These are phyloP conservation scores for Chionomys nivalis DNA, from an alignment of 2,113 vertebrate genomes.

Conservation along the genomic window DNA sequence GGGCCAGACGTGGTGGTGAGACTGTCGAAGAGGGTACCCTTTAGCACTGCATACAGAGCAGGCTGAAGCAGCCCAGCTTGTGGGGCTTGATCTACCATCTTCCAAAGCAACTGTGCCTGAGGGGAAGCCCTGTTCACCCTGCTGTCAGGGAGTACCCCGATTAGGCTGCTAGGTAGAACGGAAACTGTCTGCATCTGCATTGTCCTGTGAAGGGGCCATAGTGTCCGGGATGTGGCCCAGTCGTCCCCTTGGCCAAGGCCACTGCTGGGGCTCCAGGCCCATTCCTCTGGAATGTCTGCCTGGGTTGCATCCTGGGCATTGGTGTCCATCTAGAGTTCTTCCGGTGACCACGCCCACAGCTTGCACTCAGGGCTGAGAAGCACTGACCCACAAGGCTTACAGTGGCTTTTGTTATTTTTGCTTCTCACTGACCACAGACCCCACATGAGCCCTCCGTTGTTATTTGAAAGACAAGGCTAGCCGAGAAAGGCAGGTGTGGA, in stretches of 20 bases:
- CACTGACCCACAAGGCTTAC: fast-evolving
- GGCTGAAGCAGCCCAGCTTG: too few species aligned
- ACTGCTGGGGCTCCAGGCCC: fast-evolving
- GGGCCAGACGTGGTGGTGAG: fast-evolving
- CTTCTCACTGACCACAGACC: not conserved
- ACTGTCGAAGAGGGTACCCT: fast-evolving
- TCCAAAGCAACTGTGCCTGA: fast-evolving
- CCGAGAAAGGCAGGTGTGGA: not conserved
- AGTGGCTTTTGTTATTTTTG: fast-evolving
- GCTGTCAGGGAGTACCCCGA: not conserved
- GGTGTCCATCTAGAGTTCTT: not conserved
- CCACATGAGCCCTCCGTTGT: not conserved
- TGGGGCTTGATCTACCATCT: not conserved
- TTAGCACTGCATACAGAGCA: fast-evolving
- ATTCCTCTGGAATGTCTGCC: too few species aligned
- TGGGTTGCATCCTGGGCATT: fast-evolving
- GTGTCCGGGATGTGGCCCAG: fast-evolving
- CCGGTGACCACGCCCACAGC: not conserved
- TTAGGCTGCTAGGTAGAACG: fast-evolving
- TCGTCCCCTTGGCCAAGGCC: not conserved
- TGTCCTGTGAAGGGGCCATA: fast-evolving
- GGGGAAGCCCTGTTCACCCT: fast-evolving
- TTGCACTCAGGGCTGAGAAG: not conserved
- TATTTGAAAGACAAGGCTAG: not conserved
- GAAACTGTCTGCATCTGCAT: fast-evolving